phyloP scores from a whole-genome alignment of 1,140 invertebrate genomes.

The Leptinotarsa lineolata region DNA sequence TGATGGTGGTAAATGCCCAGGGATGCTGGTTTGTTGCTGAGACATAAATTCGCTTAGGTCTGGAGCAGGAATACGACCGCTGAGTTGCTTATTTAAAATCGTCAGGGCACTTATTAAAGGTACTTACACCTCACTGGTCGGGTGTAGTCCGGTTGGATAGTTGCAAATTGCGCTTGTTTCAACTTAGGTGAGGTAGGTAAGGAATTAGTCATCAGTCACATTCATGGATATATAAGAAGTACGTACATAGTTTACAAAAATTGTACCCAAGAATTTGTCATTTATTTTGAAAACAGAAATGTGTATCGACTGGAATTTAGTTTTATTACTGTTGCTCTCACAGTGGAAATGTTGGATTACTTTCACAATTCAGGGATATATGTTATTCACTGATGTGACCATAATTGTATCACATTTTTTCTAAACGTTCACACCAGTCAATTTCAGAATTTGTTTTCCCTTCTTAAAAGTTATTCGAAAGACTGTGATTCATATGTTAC shows the following conservation, averaged over 20 bases:
- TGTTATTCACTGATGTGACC: too few species aligned
- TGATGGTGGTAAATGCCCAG: background rate
- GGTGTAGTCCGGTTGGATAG: background rate
- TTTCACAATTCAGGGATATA: too few species aligned
- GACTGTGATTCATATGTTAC: too few species aligned
- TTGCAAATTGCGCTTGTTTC: background rate
- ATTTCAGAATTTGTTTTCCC: too few species aligned
- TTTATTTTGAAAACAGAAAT: too few species aligned
- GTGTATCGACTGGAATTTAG: too few species aligned
- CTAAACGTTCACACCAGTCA: too few species aligned
- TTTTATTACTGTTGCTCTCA: too few species aligned
- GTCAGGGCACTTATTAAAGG: background rate
- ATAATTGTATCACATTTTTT: too few species aligned
- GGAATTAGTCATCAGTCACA: background rate
- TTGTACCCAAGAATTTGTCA: too few species aligned
- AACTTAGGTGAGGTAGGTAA: background rate
- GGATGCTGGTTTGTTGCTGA: background rate
- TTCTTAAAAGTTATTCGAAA: too few species aligned
- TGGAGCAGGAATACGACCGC: background rate
- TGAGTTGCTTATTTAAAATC: constrained; percentile 4
- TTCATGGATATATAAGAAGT: background rate
- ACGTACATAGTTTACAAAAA: background rate
- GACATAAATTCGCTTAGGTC: background rate
- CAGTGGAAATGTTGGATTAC: too few species aligned
- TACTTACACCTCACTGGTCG: background rate